Evolutionary conservation across 2,797 vertebrate genomes (phyloP).

Genomic region (Catamblyrhynchus diadema): DNA sequence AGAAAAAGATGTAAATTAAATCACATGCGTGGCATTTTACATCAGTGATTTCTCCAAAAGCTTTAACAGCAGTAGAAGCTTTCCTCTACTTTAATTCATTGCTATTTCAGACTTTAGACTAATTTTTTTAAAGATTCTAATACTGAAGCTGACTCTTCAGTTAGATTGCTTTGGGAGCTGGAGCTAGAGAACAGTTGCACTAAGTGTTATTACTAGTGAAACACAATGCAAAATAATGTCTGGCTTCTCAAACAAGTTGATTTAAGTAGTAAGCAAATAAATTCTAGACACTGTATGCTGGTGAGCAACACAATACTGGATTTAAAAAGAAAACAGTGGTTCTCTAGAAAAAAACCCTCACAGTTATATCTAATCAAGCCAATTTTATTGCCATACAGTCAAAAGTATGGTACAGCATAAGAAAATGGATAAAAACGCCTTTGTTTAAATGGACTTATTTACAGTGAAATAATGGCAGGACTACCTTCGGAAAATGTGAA

Average conservation of each 20-base stretch:
- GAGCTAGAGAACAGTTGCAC: not conserved
- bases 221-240: not conserved
- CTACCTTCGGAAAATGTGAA: not conserved
- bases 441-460: not conserved
- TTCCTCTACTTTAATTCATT: not conserved
- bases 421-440: not conserved
- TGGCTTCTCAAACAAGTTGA: conserved; percentile 10
- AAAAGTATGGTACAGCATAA: not conserved
- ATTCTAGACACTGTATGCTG: not conserved
- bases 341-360: not conserved
- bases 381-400: not conserved
- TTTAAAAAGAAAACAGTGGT: not conserved
- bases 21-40: not conserved
- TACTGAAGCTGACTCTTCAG: not conserved
- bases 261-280: not conserved
- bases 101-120: not conserved
- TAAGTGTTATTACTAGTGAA: not conserved
- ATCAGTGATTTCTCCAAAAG: not conserved
- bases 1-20: not conserved
- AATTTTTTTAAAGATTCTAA: not conserved
- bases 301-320: not conserved
- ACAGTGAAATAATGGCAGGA: not conserved
- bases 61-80: not conserved
- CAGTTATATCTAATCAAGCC: not conserved
- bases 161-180: not conserved